Percentiles rank a stretch among this genome's conserved stretches.
Conservation (phyloP, 2,888 invertebrate genomes). For the Eurois occulta region DNA sequence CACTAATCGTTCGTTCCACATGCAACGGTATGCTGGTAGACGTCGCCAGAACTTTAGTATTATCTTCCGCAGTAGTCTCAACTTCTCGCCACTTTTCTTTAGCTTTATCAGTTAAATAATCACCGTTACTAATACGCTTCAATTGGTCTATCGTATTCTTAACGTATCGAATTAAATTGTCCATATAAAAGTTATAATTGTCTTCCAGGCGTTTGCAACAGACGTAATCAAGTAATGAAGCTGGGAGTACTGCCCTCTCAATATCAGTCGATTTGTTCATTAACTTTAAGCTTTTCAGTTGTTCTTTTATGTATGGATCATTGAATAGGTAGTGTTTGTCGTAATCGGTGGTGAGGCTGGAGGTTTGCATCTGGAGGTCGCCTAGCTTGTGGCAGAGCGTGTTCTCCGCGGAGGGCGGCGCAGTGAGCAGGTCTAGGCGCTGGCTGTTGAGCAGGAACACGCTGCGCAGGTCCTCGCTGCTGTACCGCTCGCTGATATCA, state of each 20-base stretch:
- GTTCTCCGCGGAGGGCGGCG: constrained; percentile 75
- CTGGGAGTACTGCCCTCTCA: constrained; percentile 75
- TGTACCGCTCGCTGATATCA: constrained; percentile 78
- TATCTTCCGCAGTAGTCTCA: constrained; percentile 58
- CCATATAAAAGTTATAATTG: constrained; percentile 86
- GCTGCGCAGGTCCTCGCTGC: constrained; percentile 78
- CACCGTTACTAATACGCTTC: constrained; percentile 87
- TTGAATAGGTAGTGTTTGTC: constrained; percentile 77
- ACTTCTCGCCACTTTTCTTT: constrained; percentile 85
- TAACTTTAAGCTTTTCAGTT: constrained; percentile 74
- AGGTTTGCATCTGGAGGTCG: constrained; percentile 75
- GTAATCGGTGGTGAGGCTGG: constrained; percentile 72
- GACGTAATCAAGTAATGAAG: constrained; percentile 83
- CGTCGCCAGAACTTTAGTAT: constrained; percentile 77
- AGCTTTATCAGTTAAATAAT: constrained; percentile 85
- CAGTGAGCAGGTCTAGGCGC: constrained; percentile 78
- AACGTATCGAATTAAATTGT: constrained; percentile 84
- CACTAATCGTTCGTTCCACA: constrained; percentile 75
- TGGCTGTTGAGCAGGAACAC: constrained; percentile 80
- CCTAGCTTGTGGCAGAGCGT: constrained; percentile 82
- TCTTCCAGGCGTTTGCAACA: constrained; percentile 84
- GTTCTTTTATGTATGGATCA: constrained; percentile 78
- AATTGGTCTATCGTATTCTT: constrained; percentile 85
- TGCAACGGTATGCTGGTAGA: constrained; percentile 81
- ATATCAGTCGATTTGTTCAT: constrained; percentile 69